Evolutionary conservation across 1,140 invertebrate genomes (phyloP).

Genomic region (Sminthurinus signatus): DNA sequence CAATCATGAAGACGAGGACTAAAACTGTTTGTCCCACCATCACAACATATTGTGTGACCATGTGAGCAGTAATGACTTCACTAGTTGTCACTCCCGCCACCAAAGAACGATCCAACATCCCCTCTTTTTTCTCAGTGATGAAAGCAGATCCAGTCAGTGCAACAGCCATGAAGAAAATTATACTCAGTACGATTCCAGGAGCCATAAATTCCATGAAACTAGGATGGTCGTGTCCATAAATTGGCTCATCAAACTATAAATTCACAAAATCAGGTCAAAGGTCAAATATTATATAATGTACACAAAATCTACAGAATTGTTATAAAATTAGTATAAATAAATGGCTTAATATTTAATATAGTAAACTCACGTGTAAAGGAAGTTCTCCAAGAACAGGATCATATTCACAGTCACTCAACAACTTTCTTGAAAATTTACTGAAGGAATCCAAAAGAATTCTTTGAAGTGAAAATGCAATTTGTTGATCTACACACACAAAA

Average conservation of each 20-base stretch:
- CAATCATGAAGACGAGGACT: conserved; percentile 75
- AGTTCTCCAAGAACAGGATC: conserved; percentile 73
- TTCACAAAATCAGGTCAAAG: too few relatives aligned
- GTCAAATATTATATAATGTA: conserved; percentile 19
- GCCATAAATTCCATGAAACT: conserved; percentile 93
- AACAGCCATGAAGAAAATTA: conserved; percentile 91
- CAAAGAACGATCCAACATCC: conserved; percentile 80
- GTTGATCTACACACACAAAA: conserved; percentile 83
- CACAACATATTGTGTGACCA: conserved; percentile 86
- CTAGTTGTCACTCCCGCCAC: conserved; percentile 80
- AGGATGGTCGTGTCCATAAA: conserved; percentile 78
- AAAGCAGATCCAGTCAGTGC: conserved; percentile 87
- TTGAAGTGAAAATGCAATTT: conserved; percentile 76
- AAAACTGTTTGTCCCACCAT: conserved; percentile 86
- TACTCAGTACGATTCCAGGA: conserved; percentile 62
- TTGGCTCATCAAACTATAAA: conserved; percentile 66
- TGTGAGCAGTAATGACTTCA: conserved; percentile 85
- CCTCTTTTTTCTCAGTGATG: conserved; percentile 85
- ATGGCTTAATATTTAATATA: too few relatives aligned
- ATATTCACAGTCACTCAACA: conserved; percentile 62
- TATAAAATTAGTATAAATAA: too few relatives aligned
- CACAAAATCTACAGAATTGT: too few relatives aligned
- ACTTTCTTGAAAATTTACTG: conserved; percentile 63
- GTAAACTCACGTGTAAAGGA: conserved; percentile 53
- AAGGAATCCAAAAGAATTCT: conserved; percentile 72